Evolutionary conservation across 2,113 vertebrate species (phyloP).

Genomic region (Platysteira castanea): DNA sequence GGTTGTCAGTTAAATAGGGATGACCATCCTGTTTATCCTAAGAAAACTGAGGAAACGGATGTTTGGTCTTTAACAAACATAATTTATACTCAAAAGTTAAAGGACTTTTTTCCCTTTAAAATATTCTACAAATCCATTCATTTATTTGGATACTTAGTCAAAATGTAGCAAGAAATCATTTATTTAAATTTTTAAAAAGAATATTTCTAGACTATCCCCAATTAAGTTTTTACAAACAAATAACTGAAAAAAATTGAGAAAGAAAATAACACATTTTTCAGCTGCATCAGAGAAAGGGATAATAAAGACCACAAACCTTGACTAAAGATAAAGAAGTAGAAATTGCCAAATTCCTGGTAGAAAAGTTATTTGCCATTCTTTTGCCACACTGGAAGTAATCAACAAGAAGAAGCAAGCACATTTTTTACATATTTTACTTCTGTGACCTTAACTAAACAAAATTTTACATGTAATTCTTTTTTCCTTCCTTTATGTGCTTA

Average conservation of each 20-base stretch:
- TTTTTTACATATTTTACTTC: neutral
- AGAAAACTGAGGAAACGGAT: neutral
- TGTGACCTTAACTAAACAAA: neutral
- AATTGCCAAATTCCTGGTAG: neutral
- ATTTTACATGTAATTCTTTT: neutral
- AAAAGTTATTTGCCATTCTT: neutral
- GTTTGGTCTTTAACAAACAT: neutral
- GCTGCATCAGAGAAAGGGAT: neutral
- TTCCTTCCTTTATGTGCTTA: neutral
- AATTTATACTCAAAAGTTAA: neutral
- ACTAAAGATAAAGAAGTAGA: neutral
- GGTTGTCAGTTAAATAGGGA: neutral
- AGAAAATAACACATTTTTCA: neutral
- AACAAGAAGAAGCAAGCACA: neutral
- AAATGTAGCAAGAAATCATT: accelerated
- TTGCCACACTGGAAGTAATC: neutral
- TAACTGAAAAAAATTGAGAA: neutral
- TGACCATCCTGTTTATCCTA: neutral
- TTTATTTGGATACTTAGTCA: neutral
- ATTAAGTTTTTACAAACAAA: neutral
- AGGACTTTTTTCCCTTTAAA: neutral
- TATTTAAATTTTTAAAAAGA: neutral
- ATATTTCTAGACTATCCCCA: neutral
- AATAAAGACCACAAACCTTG: neutral
- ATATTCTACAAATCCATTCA: neutral